Evolutionary conservation across 2,888 invertebrate species (phyloP).

Genomic region (Limnephilus auricula): DNA sequence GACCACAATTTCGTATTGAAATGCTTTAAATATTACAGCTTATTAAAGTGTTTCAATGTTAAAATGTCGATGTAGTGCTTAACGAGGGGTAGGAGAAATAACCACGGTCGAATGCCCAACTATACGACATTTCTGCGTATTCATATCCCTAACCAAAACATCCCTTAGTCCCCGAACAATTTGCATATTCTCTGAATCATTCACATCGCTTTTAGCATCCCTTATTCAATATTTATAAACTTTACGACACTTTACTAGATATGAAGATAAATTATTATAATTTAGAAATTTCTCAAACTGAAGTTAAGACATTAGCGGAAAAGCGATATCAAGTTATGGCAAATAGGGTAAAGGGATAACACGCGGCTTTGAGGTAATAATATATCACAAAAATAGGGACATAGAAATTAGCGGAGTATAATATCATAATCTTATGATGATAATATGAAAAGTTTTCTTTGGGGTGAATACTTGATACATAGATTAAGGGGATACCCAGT

Average conservation of each 20-base stretch:
- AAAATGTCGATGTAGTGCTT: not conserved
- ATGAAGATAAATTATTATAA: not conserved
- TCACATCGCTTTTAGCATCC: slow-evolving; percentile 4
- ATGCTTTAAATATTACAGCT: not conserved
- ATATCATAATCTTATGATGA: not conserved
- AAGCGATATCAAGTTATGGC: not conserved
- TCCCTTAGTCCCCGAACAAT: not conserved
- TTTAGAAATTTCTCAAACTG: not conserved
- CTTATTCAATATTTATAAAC: slow-evolving; percentile 42
- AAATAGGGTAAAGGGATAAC: too few relatives aligned
- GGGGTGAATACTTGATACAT: not conserved
- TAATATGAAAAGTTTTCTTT: not conserved
- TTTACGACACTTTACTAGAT: not conserved
- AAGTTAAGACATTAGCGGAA: not conserved
- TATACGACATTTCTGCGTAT: not conserved
- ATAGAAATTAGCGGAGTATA: not conserved
- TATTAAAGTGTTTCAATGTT: not conserved
- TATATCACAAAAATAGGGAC: not conserved
- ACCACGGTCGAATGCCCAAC: not conserved
- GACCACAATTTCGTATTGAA: not conserved
- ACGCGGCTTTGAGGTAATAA: not conserved
- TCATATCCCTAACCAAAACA: slow-evolving; percentile 15
- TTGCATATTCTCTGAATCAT: slow-evolving; percentile 34
- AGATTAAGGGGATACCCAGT: too few relatives aligned
- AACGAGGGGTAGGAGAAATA: not conserved